phyloP scores from a whole-genome alignment of 2,888 invertebrate species.

The Mimumesa dahlbomi region DNA sequence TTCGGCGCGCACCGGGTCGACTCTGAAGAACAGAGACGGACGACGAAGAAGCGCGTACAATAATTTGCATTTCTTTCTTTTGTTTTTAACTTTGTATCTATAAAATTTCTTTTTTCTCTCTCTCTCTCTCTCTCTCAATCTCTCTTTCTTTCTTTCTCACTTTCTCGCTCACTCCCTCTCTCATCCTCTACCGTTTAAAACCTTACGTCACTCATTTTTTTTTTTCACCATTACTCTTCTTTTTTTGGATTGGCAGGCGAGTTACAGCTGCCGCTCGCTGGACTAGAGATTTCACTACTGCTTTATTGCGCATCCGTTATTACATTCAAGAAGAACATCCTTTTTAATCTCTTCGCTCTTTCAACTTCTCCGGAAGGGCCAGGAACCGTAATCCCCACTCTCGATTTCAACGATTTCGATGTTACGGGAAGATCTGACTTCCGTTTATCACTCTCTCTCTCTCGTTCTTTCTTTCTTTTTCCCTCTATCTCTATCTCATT shows the following conservation, averaged over 20 bases:
- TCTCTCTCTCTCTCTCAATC: constrained; percentile 9
- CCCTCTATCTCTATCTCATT: neutral
- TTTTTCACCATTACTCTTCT: constrained; percentile 51
- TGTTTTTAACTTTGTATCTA: constrained; percentile 48
- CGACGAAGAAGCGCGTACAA: constrained; percentile 59
- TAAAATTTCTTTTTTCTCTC: constrained; percentile 43
- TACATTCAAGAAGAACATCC: constrained; percentile 31
- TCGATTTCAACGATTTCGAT: neutral
- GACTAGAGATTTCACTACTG: constrained; percentile 81
- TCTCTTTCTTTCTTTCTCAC: constrained; percentile 15
- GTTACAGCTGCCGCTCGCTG: constrained; percentile 76
- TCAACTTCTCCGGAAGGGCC: constrained; percentile 7
- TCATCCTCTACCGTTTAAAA: constrained; percentile 45
- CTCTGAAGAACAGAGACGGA: constrained; percentile 12
- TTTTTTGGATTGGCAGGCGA: constrained; percentile 77
- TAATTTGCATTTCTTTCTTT: constrained; percentile 53
- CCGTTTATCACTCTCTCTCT: neutral
- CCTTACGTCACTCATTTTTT: constrained; percentile 23
- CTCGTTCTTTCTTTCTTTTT: constrained; percentile 2
- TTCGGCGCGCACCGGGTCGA: constrained; percentile 21
- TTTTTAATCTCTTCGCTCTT: constrained; percentile 8
- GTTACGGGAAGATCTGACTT: no score
- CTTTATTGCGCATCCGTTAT: constrained; percentile 66
- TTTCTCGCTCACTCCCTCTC: constrained; percentile 28
- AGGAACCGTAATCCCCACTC: constrained; percentile 28